phyloP scores from a whole-genome alignment of 2,113 vertebrate genomes.

The Thalassoma bifasciatum region DNA sequence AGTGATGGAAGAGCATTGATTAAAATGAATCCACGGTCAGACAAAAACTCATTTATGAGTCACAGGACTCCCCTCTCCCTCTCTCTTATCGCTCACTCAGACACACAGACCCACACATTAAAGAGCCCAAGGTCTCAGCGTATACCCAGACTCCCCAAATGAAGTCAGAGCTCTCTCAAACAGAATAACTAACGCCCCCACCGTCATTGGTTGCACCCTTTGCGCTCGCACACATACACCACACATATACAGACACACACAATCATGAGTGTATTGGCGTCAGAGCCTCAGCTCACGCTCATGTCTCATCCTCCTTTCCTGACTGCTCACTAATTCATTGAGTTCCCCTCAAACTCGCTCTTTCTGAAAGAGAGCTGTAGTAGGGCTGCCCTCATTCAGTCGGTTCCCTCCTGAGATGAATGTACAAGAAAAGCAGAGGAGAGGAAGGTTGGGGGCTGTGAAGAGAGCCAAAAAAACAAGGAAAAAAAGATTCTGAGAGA shows the following conservation, averaged over 20 bases:
- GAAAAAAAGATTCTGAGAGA: background rate
- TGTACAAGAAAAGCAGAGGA: background rate
- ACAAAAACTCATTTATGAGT: slow-evolving; percentile 39
- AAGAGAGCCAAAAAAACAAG: slow-evolving; percentile 7
- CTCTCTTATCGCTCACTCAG: slow-evolving; percentile 29
- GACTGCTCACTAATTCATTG: slow-evolving; percentile 43
- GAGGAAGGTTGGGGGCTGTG: background rate
- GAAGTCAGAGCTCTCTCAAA: slow-evolving; percentile 66
- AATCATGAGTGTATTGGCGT: slow-evolving; percentile 69
- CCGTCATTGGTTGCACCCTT: slow-evolving; percentile 60
- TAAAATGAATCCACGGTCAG: slow-evolving; percentile 23
- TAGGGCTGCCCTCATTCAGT: slow-evolving; percentile 79
- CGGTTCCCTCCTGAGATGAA: slow-evolving; percentile 47
- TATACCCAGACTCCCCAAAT: slow-evolving; percentile 35
- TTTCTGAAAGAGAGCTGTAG: slow-evolving; percentile 37
- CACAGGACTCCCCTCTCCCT: slow-evolving; percentile 47
- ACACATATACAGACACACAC: background rate
- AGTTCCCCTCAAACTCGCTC: slow-evolving; percentile 49
- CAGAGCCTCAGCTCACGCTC: slow-evolving; percentile 55
- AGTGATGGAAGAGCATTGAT: slow-evolving; percentile 18
- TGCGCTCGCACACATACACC: slow-evolving; percentile 9
- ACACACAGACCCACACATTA: slow-evolving; percentile 27
- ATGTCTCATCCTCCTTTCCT: slow-evolving; percentile 11
- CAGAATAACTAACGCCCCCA: slow-evolving; percentile 72
- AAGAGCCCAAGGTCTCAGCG: slow-evolving; percentile 36